Base-by-base conservation (phyloP, 2,888 invertebrate genomes). In the Tholera decimalis region DNA sequence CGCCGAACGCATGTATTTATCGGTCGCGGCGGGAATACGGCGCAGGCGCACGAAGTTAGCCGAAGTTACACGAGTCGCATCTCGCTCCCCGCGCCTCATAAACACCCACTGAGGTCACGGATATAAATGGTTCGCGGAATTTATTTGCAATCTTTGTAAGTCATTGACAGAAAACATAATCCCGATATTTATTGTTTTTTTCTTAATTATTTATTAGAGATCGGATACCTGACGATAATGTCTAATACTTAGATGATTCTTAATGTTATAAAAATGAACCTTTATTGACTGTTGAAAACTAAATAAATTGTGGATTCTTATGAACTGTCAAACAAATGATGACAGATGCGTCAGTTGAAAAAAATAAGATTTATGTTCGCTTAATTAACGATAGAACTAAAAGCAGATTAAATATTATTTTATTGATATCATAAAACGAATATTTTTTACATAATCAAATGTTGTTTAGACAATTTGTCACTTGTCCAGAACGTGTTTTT, bases 281-380 rank as follows among this genome's bases (percentile, higher is more conserved):
- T 76, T 62, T 62, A 65, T 62, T 47, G 9, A 54, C 44, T 56
- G 53, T 35, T 63, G 30, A 56, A 8, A 44, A 71, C 46, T 70
- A 47, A 59, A 77, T 58, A 68, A 80, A 80, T 77, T 63, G 58
- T 39, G 20, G 24, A 37, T 41, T 73, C 44, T 11, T 62, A 62
- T 4, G 39, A 76, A 26, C 39, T 47, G 73, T 63, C 64, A 68
- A 65, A 68, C 33, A 80, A 60, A 68, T 65, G 39, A 68, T 77
- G 77, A 73, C 65, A 63, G 41, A 55, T 63, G 59, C 26, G 22
- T 6, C n/a, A 39, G 44, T 59, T 30, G 15, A 33, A 49, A 64
- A 53, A 50, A 47, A 56, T n/a, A 33, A 3, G 59, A 74, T 60
- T 53, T 69, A 54, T 57, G 24, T 0, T 9, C 13, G 51, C 37